Evolutionary conservation across 2,888 invertebrate species (phyloP), one percentile per base, ranked within the genome.

Genomic region (Brenthis ino): DNA sequence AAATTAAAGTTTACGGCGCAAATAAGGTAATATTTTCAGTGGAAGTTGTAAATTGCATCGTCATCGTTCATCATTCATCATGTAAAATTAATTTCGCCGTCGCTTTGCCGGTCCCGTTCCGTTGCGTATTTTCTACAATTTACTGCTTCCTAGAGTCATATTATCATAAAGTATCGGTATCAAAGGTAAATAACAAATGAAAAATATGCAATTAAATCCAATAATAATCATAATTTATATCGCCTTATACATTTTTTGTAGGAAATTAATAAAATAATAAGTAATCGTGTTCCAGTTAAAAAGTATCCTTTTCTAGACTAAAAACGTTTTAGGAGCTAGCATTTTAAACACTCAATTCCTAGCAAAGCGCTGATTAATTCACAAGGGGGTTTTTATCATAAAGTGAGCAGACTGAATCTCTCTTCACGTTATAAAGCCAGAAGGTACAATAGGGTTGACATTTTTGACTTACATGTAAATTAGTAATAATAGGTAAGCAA

Each of bases 41-140:
- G 80, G 79, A 88, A 87, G 85, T 82, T 85, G 84, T 78, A 87
- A 89, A 91, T 88, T 87, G 87, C 87, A 86, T 80, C 83, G 84
- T 85, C 88, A 91, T 88, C 89, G 81, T 82, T 89, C 91, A 90
- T 89, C 89, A 88, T 92, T 89, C 91, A 92, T 93, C 91, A 92
- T 86, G 75, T 83, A 84, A 87, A 87, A 91, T 92, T 92, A 92
- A 91, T 91, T 88, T 85, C 80, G 79, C 82, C 80, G 80, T 79
- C 82, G 86, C 82, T 81, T 82, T 81, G 80, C 81, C 79, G 80
- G 77, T 75, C 81, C 80, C 83, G 82, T 84, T 82, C 77, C 83
- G 85, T 80, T 81, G 80, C 85, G 82, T 82, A 81, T 80, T 84
- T 85, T 84, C 84, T 85, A 80, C 87, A 85, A 90, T 89, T 88